These are phyloP conservation scores for Taurulus bubalis DNA, from an alignment of 2,113 vertebrate genomes.

Conservation along the genomic window DNA sequence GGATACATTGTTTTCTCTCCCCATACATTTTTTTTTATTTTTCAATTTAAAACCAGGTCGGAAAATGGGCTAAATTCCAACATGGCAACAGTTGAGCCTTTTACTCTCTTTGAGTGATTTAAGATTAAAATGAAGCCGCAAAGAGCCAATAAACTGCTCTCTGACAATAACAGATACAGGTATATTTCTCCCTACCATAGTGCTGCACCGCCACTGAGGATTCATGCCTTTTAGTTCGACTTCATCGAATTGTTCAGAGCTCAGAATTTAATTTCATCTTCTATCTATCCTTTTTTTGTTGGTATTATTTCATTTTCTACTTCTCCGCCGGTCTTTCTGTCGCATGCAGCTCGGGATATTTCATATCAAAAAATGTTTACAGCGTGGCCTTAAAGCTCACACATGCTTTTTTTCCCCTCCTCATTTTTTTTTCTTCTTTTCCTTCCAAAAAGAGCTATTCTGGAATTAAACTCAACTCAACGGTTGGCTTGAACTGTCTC, in stretches of 20 bases:
- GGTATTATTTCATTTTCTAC: not conserved
- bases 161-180: not conserved
- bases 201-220: not conserved
- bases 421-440: conserved; percentile 22
- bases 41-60: not conserved
- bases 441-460: conserved; percentile 55
- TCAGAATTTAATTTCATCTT: not conserved
- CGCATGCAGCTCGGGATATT: conserved; percentile 18
- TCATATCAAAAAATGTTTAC: conserved; percentile 35
- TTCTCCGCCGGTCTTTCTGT: not conserved
- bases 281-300: not conserved
- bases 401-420: not conserved
- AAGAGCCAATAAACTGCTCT: not conserved
- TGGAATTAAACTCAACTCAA: conserved; percentile 72
- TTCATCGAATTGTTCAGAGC: conserved; percentile 33
- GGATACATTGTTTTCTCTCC: not conserved
- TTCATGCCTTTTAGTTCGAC: conserved; percentile 10
- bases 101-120: not conserved
- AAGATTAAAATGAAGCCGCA: not conserved
- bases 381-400: conserved; percentile 55
- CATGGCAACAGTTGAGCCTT: not conserved
- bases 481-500: conserved; percentile 73
- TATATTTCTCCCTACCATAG: conserved; percentile 28
- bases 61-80: not conserved
- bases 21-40: not conserved